phyloP scores from a whole-genome alignment of 2,113 vertebrate genomes.

The Lepidothrix coronata region DNA sequence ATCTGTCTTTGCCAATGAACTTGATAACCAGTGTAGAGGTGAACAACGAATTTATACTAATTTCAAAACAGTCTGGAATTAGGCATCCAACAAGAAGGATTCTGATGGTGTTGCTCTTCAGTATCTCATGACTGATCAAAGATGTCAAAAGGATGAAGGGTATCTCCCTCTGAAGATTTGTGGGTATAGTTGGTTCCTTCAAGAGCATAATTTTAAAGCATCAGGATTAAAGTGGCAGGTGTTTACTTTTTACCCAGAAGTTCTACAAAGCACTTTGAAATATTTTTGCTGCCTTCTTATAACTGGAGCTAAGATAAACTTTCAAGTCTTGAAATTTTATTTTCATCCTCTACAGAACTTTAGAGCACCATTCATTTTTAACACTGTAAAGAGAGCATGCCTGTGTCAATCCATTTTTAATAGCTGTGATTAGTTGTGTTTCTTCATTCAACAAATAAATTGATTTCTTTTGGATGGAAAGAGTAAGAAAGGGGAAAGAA shows the following conservation, averaged over 20 bases:
- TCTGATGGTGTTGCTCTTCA: neutral
- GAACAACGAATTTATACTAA: neutral
- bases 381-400: neutral
- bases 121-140: slow-evolving; percentile 7
- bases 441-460: neutral
- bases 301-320: neutral
- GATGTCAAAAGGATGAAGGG: neutral
- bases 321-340: slow-evolving; percentile 1
- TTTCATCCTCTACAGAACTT: neutral
- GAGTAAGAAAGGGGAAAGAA: neutral
- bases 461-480: neutral
- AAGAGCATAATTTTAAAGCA: neutral
- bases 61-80: neutral
- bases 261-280: slow-evolving; percentile 20
- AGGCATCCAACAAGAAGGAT: neutral
- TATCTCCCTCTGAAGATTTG: neutral
- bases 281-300: neutral
- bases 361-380: neutral
- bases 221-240: slow-evolving; percentile 9
- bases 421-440: neutral
- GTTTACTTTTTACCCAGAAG: neutral
- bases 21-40: neutral
- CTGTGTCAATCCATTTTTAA: neutral
- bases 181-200: neutral
- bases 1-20: neutral